Evolutionary conservation across 2,888 invertebrate genomes (phyloP).

Genomic region (Trichopria drosophilae): DNA sequence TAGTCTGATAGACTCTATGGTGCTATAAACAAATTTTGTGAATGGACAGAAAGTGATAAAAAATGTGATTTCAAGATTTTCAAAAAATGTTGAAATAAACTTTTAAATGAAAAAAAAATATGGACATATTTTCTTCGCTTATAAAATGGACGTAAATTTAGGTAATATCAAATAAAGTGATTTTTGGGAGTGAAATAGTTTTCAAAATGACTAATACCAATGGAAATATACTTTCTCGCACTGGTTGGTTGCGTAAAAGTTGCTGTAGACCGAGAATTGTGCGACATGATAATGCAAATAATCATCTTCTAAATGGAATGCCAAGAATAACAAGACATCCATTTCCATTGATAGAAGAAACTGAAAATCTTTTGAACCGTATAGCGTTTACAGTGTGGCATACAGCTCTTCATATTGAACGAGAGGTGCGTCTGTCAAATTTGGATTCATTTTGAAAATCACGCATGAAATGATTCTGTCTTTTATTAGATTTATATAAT

Average conservation of each 20-base stretch:
- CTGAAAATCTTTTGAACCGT: slow-evolving; percentile 68
- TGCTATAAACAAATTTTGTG: too few species aligned
- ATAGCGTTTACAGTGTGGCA: slow-evolving; percentile 77
- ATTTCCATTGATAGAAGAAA: slow-evolving; percentile 60
- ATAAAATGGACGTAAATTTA: not conserved
- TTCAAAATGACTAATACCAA: slow-evolving; percentile 51
- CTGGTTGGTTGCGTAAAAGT: slow-evolving; percentile 45
- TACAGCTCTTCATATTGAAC: slow-evolving; percentile 71
- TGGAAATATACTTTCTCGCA: slow-evolving; percentile 45
- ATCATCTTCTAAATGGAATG: slow-evolving; percentile 36
- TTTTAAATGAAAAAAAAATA: not conserved
- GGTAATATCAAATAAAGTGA: not conserved
- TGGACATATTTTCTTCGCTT: not conserved
- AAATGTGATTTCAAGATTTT: not conserved
- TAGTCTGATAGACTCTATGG: too few species aligned
- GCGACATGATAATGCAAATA: slow-evolving; percentile 44
- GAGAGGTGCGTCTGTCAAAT: slow-evolving; percentile 53
- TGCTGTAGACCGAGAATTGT: slow-evolving; percentile 50
- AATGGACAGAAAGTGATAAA: too few species aligned
- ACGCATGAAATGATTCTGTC: not conserved
- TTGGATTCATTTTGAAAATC: not conserved
- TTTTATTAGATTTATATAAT: not conserved
- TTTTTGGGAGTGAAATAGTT: too few species aligned
- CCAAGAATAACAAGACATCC: slow-evolving; percentile 44
- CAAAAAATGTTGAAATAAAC: not conserved